Percentiles rank a stretch among this genome's conserved stretches.
Conservation (phyloP, 1,140 invertebrate species). For the Heliconius eleuchia region DNA sequence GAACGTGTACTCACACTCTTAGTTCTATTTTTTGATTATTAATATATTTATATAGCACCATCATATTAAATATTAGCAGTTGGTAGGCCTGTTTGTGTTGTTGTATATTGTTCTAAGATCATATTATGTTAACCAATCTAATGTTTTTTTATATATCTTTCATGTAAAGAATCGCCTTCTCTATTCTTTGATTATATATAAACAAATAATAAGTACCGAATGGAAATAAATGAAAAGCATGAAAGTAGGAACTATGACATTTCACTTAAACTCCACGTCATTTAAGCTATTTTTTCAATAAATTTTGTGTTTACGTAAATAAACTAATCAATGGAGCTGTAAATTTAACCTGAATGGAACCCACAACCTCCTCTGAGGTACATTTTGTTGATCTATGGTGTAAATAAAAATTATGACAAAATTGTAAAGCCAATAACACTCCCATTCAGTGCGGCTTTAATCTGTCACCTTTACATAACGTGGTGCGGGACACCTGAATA, state of each 20-base stretch:
- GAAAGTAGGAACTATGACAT: too few relatives aligned
- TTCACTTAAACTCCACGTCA: too few relatives aligned
- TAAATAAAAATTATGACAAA: constrained; percentile 1
- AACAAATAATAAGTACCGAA: too few relatives aligned
- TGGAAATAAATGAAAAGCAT: too few relatives aligned
- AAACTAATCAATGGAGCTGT: background rate
- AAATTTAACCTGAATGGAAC: background rate
- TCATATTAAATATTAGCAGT: background rate
- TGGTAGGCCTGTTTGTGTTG: background rate
- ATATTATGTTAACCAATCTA: too few relatives aligned
- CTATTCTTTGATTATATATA: too few relatives aligned
- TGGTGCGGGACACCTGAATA: constrained; percentile 60
- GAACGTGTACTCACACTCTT: background rate
- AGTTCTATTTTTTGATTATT: background rate
- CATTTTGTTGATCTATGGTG: background rate
- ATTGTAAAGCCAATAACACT: constrained; percentile 6
- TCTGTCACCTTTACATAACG: constrained; percentile 5
- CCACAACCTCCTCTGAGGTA: background rate
- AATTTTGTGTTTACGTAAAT: background rate
- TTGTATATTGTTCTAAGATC: too few relatives aligned
- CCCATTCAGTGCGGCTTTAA: background rate
- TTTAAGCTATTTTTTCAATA: too few relatives aligned
- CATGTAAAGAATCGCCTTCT: too few relatives aligned
- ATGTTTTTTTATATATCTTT: too few relatives aligned
- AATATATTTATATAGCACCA: background rate